phyloP scores from a whole-genome alignment of 2,888 invertebrate genomes.

The Oxytorus armatus region DNA sequence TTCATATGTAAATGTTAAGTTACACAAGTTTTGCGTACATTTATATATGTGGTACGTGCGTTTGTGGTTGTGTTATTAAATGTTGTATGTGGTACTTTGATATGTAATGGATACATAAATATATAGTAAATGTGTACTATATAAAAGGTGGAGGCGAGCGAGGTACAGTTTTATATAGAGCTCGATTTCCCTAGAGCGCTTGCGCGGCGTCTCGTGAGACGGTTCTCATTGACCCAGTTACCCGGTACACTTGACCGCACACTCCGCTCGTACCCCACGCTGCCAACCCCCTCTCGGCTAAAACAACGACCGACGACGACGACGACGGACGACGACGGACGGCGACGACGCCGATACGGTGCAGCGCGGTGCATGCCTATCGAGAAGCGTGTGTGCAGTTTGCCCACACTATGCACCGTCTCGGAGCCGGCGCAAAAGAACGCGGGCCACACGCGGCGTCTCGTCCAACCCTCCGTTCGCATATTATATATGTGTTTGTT shows the following conservation, averaged over 20 bases:
- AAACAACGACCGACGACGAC: too few species aligned
- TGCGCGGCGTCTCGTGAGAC: constrained; percentile 75
- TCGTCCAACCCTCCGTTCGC: too few species aligned
- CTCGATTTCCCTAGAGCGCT: constrained; percentile 71
- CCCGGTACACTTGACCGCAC: constrained; percentile 84
- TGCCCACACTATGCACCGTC: constrained; percentile 1
- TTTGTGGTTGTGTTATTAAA: neutral
- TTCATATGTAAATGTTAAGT: constrained; percentile 35
- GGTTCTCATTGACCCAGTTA: constrained; percentile 84
- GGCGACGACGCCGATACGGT: constrained; percentile 29
- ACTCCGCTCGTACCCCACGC: constrained; percentile 73
- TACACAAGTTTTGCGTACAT: constrained; percentile 14
- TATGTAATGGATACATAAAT: constrained; percentile 25
- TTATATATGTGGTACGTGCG: constrained; percentile 21
- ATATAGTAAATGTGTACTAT: constrained; percentile 33
- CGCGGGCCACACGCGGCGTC: constrained; percentile 27
- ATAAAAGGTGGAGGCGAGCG: constrained; percentile 58
- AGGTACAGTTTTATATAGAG: constrained; percentile 66
- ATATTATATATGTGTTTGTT: too few species aligned
- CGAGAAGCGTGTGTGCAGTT: too few species aligned
- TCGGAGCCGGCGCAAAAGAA: constrained; percentile 14
- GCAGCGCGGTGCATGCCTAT: neutral
- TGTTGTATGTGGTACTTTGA: constrained; percentile 6
- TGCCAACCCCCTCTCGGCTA: constrained; percentile 56
- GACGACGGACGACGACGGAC: too few species aligned